Evolutionary conservation across 2,797 vertebrate species (phyloP), one percentile per base, ranked within the genome.

Genomic region (Neopelma chrysocephalum): DNA sequence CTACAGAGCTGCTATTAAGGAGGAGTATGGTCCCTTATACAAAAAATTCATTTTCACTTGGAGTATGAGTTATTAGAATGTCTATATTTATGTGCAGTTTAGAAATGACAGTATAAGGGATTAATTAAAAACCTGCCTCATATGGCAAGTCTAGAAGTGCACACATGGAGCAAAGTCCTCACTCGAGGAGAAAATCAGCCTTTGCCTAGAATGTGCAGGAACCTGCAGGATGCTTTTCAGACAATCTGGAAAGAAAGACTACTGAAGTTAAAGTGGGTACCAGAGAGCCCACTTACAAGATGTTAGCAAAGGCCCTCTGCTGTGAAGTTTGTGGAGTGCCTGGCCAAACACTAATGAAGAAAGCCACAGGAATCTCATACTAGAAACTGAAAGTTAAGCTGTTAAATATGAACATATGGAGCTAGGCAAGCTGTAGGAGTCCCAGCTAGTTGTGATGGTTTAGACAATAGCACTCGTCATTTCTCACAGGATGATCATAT

Each of bases 371-470:
- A 96, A 91, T 73, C 64, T 58, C 68, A 77, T 69, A 72, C 47
- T 82, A 75, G 81, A 91, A 93, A 89, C 71, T 69, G 66, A 89
- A 94, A 93, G 75, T 85, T 84, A 91, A 85, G 71, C 87, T 82
- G 78, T 47, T 91, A 89, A 92, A 93, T 93, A 92, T 73, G 89
- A 96, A 82, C 87, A 91, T 70, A 95, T 47, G 81, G 89, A 89
- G 56, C 31, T 91, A 91, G 18, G 68, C 40, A 79, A 80, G 71
- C 91, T 89, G 73, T 54, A 87, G 78, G 78, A 93, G 22, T 88
- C 53, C 27, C 62, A 94, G 38, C n/a, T 47, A 87, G 40, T 70
- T 58, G 68, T 58, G 60, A 62, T 31, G 20, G 54, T 73, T 91
- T 73, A 91, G 58, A 69, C 56, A 89, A 87, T 36, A 76, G 78